Evolutionary conservation across 2,113 vertebrate genomes (phyloP), one percentile per base, ranked within the genome.

Genomic region (Pomatorhinus ruficollis): DNA sequence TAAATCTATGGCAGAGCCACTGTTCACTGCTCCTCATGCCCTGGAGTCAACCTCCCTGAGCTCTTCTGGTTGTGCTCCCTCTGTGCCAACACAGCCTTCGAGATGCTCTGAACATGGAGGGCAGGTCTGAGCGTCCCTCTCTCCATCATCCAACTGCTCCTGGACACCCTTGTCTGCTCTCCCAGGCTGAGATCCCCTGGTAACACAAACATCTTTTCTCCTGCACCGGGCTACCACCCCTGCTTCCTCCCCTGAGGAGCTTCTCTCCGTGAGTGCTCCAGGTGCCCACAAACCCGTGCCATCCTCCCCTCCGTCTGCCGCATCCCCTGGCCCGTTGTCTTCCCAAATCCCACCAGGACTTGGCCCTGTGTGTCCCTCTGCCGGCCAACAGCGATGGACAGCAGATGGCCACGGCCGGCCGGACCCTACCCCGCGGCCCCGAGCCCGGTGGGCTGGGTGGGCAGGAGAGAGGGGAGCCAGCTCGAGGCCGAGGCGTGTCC

Each of bases 181-280:
- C 56, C 45, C 65, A 57, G 35, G 28, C 57, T 35, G 60, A 90
- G 25, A 74, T 49, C 12, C 10, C 23, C 57, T 1, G 0, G 3
- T 40, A 40, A 1, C 28, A 31, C n/a, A 44, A 68, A 8, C 9
- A 30, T 28, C 35, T 76, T 63, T 22, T 16, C 42, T 13, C 42
- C 59, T 54, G 20, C 54, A 3, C 28, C 0, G 2, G 19, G 12
- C 47, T 37, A 27, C 14, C 83, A 69, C n/a, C 28, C 18, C 15
- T 45, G 3, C 68, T 47, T 68, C 13, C 37, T 27, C 23, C 60
- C 25, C 53, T 24, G 12, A n/a, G n/a, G n/a, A n/a, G n/a, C n/a
- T n/a, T n/a, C n/a, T n/a, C 68, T 66, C 47, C 1, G 0, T 0
- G 22, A 68, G 40, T 1, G 0, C 57, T 27, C 35, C 0, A 0